Base-by-base conservation (phyloP, 2,797 vertebrate species). In the Peromyscus aztecus region DNA sequence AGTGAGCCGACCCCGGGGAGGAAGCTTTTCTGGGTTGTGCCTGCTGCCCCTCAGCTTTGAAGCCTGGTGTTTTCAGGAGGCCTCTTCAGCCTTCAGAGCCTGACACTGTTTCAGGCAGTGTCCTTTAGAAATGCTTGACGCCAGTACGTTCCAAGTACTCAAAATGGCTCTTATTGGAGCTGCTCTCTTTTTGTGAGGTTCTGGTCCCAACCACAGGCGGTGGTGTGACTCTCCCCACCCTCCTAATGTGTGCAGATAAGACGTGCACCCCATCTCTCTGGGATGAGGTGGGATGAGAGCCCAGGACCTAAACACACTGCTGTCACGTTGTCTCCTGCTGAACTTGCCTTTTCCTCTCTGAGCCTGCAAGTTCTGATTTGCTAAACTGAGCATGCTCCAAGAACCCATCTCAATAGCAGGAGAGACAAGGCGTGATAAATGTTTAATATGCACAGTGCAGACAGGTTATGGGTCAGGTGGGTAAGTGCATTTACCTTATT, bases 381-480 rank as follows among this genome's bases (percentile, higher is more conserved):
- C 55, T 37, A 75, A 63, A 52, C 43, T 6, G 46, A 94, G 9
- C 19, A 14, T 46, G 21, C 40, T 40, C 12, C 12, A 31, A n/a
- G 46, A 46, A 61, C 6, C 52, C 31, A 6, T 65, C 52, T 75
- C 0, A 0, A 31, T 11, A 9, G 23, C 23, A 40, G 43, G 6
- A 19, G 40, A 86, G 16, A 37, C 11, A n/a, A 23, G 4, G 17
- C 11, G 0, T 0, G 6, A 0, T 13, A 24, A 57, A 27, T 21
- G 4, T 69, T n/a, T 75, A 49, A 37, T 27, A 7, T 2, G 14
- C 16, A 29, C 13, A 16, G 24, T 9, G 31, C 23, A 49, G 49
- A 61, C 52, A 80, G 24, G 63, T 46, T 21, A n/a, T 13, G 21
- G 69, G 4, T 37, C 43, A 40, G 71, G 40, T 17, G 23, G 23